phyloP scores from a whole-genome alignment of 2,888 invertebrate genomes.

The Apamea crenata region DNA sequence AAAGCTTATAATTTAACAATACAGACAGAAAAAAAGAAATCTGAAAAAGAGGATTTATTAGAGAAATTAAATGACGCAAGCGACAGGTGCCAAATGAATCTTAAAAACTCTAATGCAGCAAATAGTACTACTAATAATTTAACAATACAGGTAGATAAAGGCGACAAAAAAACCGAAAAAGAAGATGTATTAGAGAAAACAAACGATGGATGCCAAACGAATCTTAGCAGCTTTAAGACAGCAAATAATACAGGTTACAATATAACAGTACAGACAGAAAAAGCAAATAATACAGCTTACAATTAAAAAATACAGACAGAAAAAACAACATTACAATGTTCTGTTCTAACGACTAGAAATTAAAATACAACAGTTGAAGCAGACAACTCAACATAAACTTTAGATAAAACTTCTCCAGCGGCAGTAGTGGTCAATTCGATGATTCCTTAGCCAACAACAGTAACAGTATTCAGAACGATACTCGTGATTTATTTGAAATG shows the following conservation, averaged over 20 bases:
- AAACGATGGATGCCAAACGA: background rate
- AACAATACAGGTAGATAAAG: no score
- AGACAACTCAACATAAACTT: background rate
- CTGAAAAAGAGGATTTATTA: background rate
- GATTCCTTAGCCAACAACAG: background rate
- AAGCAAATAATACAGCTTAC: background rate
- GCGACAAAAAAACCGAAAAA: background rate
- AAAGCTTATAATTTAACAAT: background rate
- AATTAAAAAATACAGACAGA: background rate
- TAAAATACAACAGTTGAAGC: background rate
- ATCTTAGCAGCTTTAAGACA: background rate
- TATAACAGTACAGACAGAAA: background rate
- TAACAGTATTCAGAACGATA: conserved; percentile 3
- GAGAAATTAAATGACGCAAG: background rate
- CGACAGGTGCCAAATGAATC: background rate
- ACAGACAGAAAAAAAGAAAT: no score
- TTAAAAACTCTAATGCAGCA: background rate
- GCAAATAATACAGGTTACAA: background rate
- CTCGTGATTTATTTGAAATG: background rate
- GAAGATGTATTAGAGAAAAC: background rate
- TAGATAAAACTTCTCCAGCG: background rate
- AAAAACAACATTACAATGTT: background rate
- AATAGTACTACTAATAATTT: no score
- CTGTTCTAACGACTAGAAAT: background rate
- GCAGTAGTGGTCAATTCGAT: background rate